A percentile compares a stretch with the other conserved stretches of the same genome.
phyloP scores from a whole-genome alignment of 2,888 invertebrate genomes.

The Thera obeliscata region DNA sequence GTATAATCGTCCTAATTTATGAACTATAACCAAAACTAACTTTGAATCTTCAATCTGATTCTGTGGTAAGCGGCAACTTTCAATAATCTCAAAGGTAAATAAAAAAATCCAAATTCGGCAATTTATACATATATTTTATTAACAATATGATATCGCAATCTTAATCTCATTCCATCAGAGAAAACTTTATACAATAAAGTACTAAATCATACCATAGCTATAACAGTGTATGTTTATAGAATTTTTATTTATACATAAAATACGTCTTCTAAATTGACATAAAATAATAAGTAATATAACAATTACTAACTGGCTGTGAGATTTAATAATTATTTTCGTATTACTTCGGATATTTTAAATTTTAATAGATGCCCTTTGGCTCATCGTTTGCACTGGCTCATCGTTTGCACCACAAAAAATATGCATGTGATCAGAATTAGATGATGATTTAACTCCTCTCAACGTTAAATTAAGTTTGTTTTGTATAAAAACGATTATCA shows the following conservation, averaged over 20 bases:
- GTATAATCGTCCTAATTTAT: not conserved
- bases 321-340: not conserved
- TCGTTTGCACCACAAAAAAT: constrained; percentile 1
- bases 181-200: constrained; percentile 73
- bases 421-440: not conserved
- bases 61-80: not conserved
- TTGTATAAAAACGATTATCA: constrained; percentile 30
- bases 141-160: constrained; percentile 82
- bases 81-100: not conserved
- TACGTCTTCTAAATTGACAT: constrained; percentile 63
- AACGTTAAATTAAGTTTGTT: not conserved
- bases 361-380: constrained; percentile 7
- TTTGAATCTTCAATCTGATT: not conserved
- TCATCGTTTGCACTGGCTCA: constrained; percentile 3
- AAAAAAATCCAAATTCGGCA: constrained; percentile 59
- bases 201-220: constrained; percentile 62
- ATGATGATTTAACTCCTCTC: not conserved
- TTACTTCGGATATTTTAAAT: not conserved
- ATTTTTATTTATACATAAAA: constrained; percentile 61
- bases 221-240: constrained; percentile 56
- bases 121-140: constrained; percentile 84
- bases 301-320: constrained; percentile 48
- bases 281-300: constrained; percentile 56
- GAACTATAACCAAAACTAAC: not conserved
- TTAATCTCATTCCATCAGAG: constrained; percentile 75